phyloP scores from a whole-genome alignment of 2,888 invertebrate genomes.

The Minunthozetes semirufus region DNA sequence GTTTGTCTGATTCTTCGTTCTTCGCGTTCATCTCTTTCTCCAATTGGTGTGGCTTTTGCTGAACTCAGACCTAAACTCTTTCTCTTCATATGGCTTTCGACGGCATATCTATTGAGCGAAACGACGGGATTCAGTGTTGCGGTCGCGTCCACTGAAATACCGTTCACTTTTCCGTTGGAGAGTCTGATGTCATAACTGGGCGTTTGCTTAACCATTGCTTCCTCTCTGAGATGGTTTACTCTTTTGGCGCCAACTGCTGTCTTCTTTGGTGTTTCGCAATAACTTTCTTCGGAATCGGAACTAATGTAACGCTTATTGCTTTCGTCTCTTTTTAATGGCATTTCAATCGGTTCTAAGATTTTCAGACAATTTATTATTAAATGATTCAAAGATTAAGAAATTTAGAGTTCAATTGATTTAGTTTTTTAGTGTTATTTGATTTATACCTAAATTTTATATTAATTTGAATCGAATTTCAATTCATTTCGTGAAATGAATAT shows the following conservation, averaged over 20 bases:
- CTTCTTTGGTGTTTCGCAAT: conserved; percentile 10
- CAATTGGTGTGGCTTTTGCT: neutral
- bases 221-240: neutral
- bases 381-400: neutral
- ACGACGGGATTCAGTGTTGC: neutral
- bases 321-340: conserved; percentile 9
- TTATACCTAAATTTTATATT: neutral
- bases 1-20: conserved; percentile 40
- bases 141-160: neutral
- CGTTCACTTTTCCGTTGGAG: neutral
- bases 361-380: neutral
- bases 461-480: conserved; percentile 3
- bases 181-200: neutral
- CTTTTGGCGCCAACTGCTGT: neutral
- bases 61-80: conserved; percentile 5
- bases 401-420: neutral
- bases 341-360: neutral
- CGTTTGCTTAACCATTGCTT: neutral
- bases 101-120: neutral
- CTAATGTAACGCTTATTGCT: conserved; percentile 3
- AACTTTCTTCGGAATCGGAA: conserved; percentile 23
- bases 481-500: neutral
- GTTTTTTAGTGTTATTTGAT: neutral
- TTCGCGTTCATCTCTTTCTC: conserved; percentile 44
- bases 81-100: neutral